These are phyloP conservation scores for Mionectes olivaceus DNA, from an alignment of 2,797 vertebrate genomes.

Conservation along the genomic window DNA sequence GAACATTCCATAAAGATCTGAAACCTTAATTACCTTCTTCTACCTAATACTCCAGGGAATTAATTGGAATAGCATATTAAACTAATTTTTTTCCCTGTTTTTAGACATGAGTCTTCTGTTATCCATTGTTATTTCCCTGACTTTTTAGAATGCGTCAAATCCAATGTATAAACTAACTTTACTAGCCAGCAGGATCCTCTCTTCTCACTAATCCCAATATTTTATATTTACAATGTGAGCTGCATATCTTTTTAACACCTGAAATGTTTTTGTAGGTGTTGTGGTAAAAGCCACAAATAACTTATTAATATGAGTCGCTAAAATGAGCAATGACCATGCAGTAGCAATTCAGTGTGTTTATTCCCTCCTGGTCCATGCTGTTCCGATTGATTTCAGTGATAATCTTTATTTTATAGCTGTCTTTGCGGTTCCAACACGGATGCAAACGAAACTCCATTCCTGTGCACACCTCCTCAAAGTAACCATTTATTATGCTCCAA, in stretches of 20 bases:
- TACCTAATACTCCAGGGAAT: not conserved
- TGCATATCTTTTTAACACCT: not conserved
- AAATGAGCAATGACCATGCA: not conserved
- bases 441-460: not conserved
- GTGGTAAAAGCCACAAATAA: not conserved
- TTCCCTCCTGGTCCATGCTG: not conserved
- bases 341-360: not conserved
- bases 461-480: not conserved
- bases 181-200: not conserved
- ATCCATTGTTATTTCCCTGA: not conserved
- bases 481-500: not conserved
- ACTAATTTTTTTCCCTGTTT: not conserved
- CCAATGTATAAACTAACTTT: not conserved
- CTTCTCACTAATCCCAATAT: not conserved
- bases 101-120: not conserved
- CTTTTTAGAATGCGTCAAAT: not conserved
- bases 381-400: not conserved
- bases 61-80: not conserved
- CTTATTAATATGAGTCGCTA: not conserved
- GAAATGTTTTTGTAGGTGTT: not conserved
- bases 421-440: not conserved
- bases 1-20: conserved; percentile 35
- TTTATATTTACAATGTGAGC: not conserved
- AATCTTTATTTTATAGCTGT: not conserved
- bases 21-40: not conserved